These are phyloP conservation scores for Apistogramma diplotaenia DNA, from an alignment of 2,113 vertebrate species.

Conservation along the genomic window DNA sequence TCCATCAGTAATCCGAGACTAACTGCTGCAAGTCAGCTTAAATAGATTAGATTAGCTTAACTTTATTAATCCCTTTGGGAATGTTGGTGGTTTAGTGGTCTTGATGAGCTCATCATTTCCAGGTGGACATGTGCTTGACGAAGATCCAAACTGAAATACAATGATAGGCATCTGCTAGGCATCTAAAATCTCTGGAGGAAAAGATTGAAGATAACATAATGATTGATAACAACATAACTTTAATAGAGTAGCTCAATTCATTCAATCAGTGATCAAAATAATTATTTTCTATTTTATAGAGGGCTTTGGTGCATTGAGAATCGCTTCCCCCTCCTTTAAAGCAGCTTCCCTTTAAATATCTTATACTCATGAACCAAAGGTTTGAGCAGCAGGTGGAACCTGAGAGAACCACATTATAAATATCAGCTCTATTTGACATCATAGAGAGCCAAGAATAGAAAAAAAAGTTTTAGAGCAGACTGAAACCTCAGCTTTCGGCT, in stretches of 20 bases:
- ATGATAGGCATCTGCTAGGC: too few relatives aligned
- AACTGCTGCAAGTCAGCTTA: too few relatives aligned
- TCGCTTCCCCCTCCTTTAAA: background rate
- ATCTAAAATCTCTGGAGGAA: too few relatives aligned
- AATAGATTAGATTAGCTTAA: too few relatives aligned
- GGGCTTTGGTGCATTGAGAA: background rate
- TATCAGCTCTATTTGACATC: background rate
- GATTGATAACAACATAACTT: background rate
- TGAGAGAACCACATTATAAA: background rate
- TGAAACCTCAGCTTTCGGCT: background rate
- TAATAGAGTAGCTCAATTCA: background rate
- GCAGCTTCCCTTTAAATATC: background rate
- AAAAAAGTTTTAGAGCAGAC: background rate
- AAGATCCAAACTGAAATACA: too few relatives aligned
- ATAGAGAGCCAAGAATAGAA: background rate
- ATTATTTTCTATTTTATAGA: background rate
- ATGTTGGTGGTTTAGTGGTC: too few relatives aligned
- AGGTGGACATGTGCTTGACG: too few relatives aligned
- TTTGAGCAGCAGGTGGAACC: too few relatives aligned
- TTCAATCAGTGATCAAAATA: background rate
- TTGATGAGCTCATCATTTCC: too few relatives aligned
- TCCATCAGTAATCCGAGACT: too few relatives aligned
- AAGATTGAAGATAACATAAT: too few relatives aligned
- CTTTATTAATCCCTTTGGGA: too few relatives aligned
- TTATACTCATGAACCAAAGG: background rate